phyloP scores from a whole-genome alignment of 2,888 invertebrate species.

The Dione vanillae region DNA sequence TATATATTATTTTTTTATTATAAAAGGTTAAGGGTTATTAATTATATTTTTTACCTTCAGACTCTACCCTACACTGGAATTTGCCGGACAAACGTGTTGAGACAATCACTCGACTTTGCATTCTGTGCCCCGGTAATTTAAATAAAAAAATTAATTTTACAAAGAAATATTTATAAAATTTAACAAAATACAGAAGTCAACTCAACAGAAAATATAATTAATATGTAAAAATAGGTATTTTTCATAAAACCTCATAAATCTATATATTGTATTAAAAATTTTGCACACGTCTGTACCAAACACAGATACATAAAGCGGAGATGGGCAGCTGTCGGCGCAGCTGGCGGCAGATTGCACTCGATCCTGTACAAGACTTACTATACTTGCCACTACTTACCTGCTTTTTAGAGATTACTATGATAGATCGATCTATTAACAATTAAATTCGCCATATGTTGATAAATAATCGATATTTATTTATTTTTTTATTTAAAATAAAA shows the following conservation, averaged over 20 bases:
- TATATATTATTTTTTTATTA: too few relatives aligned
- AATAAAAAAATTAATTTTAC: too few relatives aligned
- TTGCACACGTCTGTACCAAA: not conserved
- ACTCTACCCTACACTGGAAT: too few relatives aligned
- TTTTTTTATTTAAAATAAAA: not conserved
- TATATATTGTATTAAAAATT: not conserved
- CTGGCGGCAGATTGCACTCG: conserved; percentile 57
- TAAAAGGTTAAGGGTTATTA: too few relatives aligned
- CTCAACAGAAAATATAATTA: too few relatives aligned
- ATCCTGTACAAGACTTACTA: conserved; percentile 47
- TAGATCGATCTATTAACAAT: conserved; percentile 17
- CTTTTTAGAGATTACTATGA: conserved; percentile 1
- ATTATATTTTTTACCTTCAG: too few relatives aligned
- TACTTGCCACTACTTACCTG: conserved; percentile 2
- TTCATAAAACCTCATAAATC: not conserved
- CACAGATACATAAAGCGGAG: conserved; percentile 26
- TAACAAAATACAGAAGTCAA: too few relatives aligned
- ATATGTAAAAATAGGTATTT: too few relatives aligned
- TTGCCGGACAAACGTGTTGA: too few relatives aligned
- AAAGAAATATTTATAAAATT: too few relatives aligned
- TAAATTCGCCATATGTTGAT: not conserved
- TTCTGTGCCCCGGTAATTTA: too few relatives aligned
- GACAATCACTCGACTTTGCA: too few relatives aligned
- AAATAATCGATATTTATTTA: not conserved
- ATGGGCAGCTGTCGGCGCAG: conserved; percentile 57